phyloP scores from a whole-genome alignment of 2,888 invertebrate genomes.

The Standfussiana lucernea region DNA sequence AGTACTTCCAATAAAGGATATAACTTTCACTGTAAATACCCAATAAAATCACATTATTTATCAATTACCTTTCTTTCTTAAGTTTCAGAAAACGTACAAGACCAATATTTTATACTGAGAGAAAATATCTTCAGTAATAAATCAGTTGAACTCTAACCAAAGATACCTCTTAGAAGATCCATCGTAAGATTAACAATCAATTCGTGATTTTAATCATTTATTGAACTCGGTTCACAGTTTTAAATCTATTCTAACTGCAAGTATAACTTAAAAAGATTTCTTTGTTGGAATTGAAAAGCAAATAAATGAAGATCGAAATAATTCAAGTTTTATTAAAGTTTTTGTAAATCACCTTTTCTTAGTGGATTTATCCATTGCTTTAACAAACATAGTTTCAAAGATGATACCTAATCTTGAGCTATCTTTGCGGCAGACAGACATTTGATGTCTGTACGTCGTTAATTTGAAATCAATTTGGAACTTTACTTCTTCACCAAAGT shows the following conservation, averaged over 20 bases:
- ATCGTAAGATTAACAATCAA: slow-evolving; percentile 22
- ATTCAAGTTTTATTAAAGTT: slow-evolving; percentile 7
- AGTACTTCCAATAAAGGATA: neutral
- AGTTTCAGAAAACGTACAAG: neutral
- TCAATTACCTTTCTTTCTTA: slow-evolving; percentile 1
- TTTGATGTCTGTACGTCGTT: slow-evolving; percentile 15
- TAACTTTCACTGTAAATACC: neutral
- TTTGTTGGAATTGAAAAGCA: slow-evolving; percentile 36
- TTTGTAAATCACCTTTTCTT: slow-evolving; percentile 6
- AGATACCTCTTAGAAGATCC: slow-evolving; percentile 31
- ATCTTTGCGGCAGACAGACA: neutral
- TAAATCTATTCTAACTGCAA: slow-evolving; percentile 7
- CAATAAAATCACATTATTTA: slow-evolving; percentile 6
- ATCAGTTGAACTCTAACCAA: slow-evolving; percentile 24
- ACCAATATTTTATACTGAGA: slow-evolving; percentile 12
- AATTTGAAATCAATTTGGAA: slow-evolving; percentile 14
- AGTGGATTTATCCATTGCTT: neutral
- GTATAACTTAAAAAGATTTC: slow-evolving; percentile 3
- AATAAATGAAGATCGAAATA: slow-evolving; percentile 24
- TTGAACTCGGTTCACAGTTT: slow-evolving; percentile 11
- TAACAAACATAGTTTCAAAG: slow-evolving; percentile 1
- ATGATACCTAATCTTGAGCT: neutral
- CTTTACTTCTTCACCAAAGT: slow-evolving; percentile 2
- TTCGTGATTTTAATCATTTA: slow-evolving; percentile 41
- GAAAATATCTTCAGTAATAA: slow-evolving; percentile 26